Evolutionary conservation across 2,113 vertebrate species (phyloP).

Genomic region (Strigops habroptila): DNA sequence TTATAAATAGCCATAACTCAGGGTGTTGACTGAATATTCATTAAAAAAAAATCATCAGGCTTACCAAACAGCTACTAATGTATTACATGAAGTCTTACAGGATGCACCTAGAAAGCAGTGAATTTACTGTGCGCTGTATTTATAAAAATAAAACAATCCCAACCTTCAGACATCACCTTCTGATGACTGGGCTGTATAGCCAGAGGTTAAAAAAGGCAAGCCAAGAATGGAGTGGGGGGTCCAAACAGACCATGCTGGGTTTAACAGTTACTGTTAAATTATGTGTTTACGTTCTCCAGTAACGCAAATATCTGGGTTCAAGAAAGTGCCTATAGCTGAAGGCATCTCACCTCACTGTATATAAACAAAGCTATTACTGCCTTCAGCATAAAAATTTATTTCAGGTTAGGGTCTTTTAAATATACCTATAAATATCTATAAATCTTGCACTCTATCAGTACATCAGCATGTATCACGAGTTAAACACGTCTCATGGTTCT

Average conservation of each 20-base stretch:
- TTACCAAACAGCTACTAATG: neutral
- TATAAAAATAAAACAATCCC: neutral
- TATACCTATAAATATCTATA: neutral
- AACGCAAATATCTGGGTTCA: neutral
- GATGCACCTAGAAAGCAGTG: neutral
- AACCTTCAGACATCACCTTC: neutral
- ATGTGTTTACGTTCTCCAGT: neutral
- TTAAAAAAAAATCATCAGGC: neutral
- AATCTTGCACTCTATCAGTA: neutral
- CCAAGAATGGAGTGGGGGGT: neutral
- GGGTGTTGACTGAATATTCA: neutral
- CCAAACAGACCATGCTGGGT: neutral
- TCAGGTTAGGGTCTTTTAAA: neutral
- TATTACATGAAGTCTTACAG: neutral
- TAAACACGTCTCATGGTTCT: neutral
- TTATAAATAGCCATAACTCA: neutral
- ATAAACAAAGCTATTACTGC: neutral
- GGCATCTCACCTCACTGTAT: neutral
- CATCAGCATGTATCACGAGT: rapidly evolving
- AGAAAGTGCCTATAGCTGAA: neutral
- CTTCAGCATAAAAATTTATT: neutral
- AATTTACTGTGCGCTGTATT: rapidly evolving
- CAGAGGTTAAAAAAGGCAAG: neutral
- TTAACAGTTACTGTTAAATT: neutral
- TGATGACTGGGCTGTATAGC: rapidly evolving